Conservation (phyloP, 2,797 vertebrate species). For the Valencia hispanica region DNA sequence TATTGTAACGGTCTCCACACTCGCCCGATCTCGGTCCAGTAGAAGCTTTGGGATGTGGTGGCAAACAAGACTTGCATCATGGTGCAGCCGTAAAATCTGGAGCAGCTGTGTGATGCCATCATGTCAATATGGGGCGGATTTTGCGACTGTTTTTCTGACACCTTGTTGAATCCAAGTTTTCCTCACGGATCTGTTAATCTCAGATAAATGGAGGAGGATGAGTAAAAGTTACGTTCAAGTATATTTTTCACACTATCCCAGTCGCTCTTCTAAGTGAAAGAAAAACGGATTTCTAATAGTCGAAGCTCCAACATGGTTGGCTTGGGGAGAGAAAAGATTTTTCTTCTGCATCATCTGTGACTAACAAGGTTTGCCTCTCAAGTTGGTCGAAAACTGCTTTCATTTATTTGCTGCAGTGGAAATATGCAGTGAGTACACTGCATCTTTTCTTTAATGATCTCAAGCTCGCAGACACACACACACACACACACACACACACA, state of each 20-base stretch:
- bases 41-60: background rate
- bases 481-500: conserved; percentile 28
- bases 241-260: background rate
- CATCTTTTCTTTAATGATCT: conserved; percentile 56
- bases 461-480: conserved; percentile 35
- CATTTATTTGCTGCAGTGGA: conserved; percentile 48
- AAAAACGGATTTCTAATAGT: conserved; percentile 3
- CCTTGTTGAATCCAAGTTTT: background rate
- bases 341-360: conserved; percentile 26
- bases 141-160: background rate
- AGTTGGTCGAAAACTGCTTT: conserved; percentile 49
- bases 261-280: background rate
- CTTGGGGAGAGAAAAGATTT: background rate
- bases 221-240: background rate
- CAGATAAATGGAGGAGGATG: background rate
- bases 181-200: no score
- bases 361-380: conserved; percentile 49
- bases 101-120: background rate
- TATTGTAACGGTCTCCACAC: no score
- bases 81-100: no score
- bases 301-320: background rate
- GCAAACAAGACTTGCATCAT: background rate
- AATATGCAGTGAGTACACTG: conserved; percentile 30
- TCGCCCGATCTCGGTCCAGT: background rate
- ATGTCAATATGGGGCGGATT: background rate